A percentile compares a stretch with the other conserved stretches of the same genome.
Conservation (phyloP, 2,888 invertebrate genomes). For the Junonia oenone region DNA sequence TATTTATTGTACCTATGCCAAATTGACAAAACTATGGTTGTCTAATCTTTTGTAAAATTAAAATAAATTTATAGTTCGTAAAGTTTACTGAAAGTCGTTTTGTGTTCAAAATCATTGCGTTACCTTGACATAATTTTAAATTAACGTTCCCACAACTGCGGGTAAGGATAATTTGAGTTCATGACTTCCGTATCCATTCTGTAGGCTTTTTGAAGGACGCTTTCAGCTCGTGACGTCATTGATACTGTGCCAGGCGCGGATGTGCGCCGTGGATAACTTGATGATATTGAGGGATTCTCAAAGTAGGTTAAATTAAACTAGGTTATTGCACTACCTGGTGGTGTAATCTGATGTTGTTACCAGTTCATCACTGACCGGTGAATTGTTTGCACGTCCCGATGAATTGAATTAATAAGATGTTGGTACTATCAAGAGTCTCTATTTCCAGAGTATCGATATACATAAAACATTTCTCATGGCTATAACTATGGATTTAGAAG, state of each 20-base stretch:
- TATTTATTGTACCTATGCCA: no score
- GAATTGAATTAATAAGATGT: conserved; percentile 38
- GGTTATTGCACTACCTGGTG: conserved; percentile 70
- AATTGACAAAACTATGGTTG: conserved; percentile 14
- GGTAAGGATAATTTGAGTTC: conserved; percentile 63
- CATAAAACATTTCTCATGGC: conserved; percentile 55
- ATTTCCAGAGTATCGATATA: conserved; percentile 51
- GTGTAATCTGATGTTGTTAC: conserved; percentile 42
- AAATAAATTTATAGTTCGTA: conserved; percentile 19
- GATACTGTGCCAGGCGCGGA: conserved; percentile 69
- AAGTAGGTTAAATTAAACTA: conserved; percentile 77
- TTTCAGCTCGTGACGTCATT: conserved; percentile 63
- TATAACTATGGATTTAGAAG: conserved; percentile 72
- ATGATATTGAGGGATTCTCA: conserved; percentile 63
- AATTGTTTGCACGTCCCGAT: conserved; percentile 46
- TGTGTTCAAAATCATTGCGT: conserved; percentile 42
- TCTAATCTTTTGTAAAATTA: conserved; percentile 9
- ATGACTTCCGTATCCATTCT: conserved; percentile 66
- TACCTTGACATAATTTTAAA: conserved; percentile 54
- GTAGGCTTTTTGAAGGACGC: conserved; percentile 53
- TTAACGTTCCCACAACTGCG: conserved; percentile 40
- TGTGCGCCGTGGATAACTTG: conserved; percentile 53
- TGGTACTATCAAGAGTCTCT: conserved; percentile 36
- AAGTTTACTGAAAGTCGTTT: conserved; percentile 18
- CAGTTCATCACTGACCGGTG: conserved; percentile 52